Conservation (phyloP, 2,113 vertebrate genomes). For the Electrona antarctica region DNA sequence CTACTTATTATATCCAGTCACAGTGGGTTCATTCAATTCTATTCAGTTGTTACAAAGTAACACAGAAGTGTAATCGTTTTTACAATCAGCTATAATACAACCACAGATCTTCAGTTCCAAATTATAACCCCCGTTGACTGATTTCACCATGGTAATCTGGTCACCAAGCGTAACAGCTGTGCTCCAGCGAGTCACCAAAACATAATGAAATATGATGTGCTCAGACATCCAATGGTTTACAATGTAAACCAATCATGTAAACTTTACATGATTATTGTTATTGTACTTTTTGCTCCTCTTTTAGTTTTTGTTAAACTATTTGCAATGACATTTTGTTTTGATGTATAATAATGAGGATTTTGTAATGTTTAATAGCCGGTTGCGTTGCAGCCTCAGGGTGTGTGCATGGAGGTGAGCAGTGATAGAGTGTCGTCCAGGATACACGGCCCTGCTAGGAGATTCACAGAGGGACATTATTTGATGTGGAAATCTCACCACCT, state of each 20-base stretch:
- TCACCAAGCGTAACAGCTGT: slow-evolving; percentile 30
- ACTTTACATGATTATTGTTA: not conserved
- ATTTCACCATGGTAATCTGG: slow-evolving; percentile 55
- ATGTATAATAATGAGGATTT: too few species aligned
- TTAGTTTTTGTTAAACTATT: too few species aligned
- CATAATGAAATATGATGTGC: not conserved
- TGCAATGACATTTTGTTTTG: too few species aligned
- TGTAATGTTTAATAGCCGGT: too few species aligned
- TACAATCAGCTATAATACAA: slow-evolving; percentile 15
- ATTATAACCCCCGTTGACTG: slow-evolving; percentile 2
- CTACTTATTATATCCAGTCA: not conserved
- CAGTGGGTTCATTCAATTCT: not conserved
- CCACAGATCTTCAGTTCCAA: slow-evolving; percentile 20
- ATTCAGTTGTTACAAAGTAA: not conserved
- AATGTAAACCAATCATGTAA: too few species aligned
- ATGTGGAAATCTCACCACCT: slow-evolving; percentile 87
- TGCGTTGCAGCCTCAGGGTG: too few species aligned
- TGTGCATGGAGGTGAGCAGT: too few species aligned
- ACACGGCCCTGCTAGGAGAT: slow-evolving; percentile 93
- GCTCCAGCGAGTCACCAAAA: not conserved
- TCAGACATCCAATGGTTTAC: not conserved
- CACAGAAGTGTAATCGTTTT: slow-evolving; percentile 55
- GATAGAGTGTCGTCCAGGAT: slow-evolving; percentile 75
- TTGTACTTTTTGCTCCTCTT: not conserved
- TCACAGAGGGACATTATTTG: slow-evolving; percentile 96